Base-by-base conservation (phyloP, 2,797 vertebrate genomes). In the Spheniscus humboldti region DNA sequence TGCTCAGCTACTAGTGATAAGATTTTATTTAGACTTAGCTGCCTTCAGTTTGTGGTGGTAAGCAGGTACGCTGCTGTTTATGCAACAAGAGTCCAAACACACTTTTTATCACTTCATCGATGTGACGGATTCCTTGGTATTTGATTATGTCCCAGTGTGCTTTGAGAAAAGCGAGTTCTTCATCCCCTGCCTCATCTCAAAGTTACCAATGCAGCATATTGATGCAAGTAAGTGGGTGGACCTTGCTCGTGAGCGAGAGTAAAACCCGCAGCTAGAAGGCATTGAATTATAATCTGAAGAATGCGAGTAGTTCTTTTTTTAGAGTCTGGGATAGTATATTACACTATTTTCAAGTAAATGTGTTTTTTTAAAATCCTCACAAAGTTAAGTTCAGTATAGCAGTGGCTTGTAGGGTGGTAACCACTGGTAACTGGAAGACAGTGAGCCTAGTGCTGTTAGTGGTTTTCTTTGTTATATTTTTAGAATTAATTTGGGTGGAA, bases 401-500 rank as follows among this genome's bases (percentile, higher is more conserved):
- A 67, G 81, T 92, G 92, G 94, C 67, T 87, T 89, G 68, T 56
- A 50, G 82, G 55, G 73, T 55, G 77, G 68, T 92, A 94, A 92
- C 92, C 69, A 83, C 88, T 66, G 60, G 81, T 92, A 93, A 92
- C 87, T 97, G 96, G 94, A 93, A 94, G 95, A 92, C 80, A 96
- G 92, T 73, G 71, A 95, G 73, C 56, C 41, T 83, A 79, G 87
- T 93, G 91, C 91, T 97, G 76, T 82, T 86, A 88, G 93, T 96
- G 92, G 92, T 96, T 97, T 97, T 73, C 53, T 96, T 97, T 92
- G 83, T 96, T 95, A 69, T 95, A 95, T 97, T 97, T 97, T 97
- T 97, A 96, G 96, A 94, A 72, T 87, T 74, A 81, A 47, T 92
- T 96, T 97, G 83, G 81, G 86, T 74, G 60, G 92, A 91, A 90